Evolutionary conservation across 2,113 vertebrate genomes (phyloP), one percentile per base, ranked within the genome.

Genomic region (Grammatotria lemairii): DNA sequence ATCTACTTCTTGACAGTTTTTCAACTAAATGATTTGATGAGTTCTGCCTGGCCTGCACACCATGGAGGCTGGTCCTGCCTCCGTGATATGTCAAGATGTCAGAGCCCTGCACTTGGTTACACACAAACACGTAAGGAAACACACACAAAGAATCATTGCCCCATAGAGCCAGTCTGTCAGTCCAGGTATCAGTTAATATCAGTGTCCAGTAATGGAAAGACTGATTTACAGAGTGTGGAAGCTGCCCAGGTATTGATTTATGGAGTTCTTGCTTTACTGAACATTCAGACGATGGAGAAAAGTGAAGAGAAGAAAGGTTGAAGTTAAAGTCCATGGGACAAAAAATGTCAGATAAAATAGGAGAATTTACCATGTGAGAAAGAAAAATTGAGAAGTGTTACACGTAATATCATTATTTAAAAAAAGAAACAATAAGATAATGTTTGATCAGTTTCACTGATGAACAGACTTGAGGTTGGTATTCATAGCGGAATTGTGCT

Each of bases 141-240:
- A 23, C 55, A 81, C 47, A 51, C 28, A 81, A 60, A 85, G 63
- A 85, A 88, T 88, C 85, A 82, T 81, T 63, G 70, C 28, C 53
- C 70, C 42, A 23, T 21, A 73, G 45, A 88, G 86, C 49, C 75
- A 57, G 85, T 82, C 79, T 88, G 85, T 86, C 91, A 87, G 40
- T 93, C 87, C 85, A 90, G 60, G 83, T 89, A 92, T 91, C 87
- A 81, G 90, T 89, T 92, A 84, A 91, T 92, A 90, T 88, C 88
- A 88, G 87, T 90, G 88, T 90, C 87, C 49, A 81, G 80, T 92
- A 91, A 91, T 94, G 87, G 85, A 89, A 88, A 87, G 84, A 81
- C 80, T 87, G 87, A 89, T 88, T 92, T 89, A 87, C 86, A 82
- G 88, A 73, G 83, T 26, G 12, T 81, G 60, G 90, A 85, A 73